A percentile compares a stretch with the other conserved stretches of the same genome.
Evolutionary conservation across 2,797 vertebrate species (phyloP).

Genomic region (Acrocephalus scirpaceus): DNA sequence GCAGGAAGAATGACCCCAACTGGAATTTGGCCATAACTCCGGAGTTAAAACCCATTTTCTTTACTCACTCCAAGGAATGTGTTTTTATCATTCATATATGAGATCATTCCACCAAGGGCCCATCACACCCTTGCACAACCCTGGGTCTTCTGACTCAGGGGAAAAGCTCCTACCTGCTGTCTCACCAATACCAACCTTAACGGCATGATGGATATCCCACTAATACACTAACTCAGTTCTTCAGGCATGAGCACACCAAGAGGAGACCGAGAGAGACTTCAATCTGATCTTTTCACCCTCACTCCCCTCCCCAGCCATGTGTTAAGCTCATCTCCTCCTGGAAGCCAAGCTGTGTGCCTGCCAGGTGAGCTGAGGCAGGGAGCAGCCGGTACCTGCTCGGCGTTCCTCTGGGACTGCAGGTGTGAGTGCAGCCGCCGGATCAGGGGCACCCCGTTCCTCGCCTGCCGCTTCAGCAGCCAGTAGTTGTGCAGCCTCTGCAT

Average conservation of each 20-base stretch:
- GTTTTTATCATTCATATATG: background rate
- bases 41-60: background rate
- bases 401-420: conserved; percentile 88
- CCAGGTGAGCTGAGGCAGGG: accelerated
- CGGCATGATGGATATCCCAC: background rate
- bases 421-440: conserved; percentile 95
- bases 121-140: background rate
- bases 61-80: background rate
- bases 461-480: conserved; percentile 96
- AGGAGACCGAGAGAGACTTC: background rate
- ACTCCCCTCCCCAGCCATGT: background rate
- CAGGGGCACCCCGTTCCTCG: conserved; percentile 93
- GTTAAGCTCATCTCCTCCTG: background rate
- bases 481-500: conserved; percentile 98
- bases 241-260: background rate
- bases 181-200: background rate
- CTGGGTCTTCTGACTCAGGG: background rate
- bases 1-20: background rate
- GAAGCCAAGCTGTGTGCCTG: background rate
- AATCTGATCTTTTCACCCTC: background rate
- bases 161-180: background rate
- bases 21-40: background rate
- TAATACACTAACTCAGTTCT: background rate
- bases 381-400: conserved; percentile 84
- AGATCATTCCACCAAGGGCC: background rate